Percentiles rank a stretch among this genome's conserved stretches.
These are phyloP conservation scores for Tapera naevia DNA, from an alignment of 2,797 vertebrate species.

Conservation along the genomic window DNA sequence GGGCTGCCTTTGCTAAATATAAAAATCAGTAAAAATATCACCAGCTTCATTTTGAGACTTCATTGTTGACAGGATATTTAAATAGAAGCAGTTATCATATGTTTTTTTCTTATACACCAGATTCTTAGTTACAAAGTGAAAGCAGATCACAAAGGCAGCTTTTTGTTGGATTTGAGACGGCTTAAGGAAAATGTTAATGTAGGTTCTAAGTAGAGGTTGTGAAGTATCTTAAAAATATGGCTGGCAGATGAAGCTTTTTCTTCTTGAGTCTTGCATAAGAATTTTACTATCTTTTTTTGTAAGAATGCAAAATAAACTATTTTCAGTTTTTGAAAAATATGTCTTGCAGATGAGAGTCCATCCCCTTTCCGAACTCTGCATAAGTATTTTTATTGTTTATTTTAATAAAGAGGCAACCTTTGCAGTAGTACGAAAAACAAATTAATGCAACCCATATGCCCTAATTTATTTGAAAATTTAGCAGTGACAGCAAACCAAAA, in stretches of 20 bases:
- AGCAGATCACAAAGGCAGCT: not conserved
- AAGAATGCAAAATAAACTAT: not conserved
- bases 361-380: not conserved
- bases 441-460: not conserved
- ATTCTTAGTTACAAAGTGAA: conserved; percentile 1
- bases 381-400: not conserved
- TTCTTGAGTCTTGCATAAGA: not conserved
- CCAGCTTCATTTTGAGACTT: not conserved
- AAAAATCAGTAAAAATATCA: not conserved
- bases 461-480: not conserved
- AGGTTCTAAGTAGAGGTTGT: not conserved
- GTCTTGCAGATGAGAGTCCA: not conserved
- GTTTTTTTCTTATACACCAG: not conserved
- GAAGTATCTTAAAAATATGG: not conserved
- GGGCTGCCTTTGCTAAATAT: not conserved
- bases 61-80: not conserved
- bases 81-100: not conserved
- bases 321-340: not conserved
- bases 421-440: not conserved
- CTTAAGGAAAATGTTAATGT: not conserved
- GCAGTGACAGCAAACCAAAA: not conserved
- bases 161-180: conserved; percentile 15
- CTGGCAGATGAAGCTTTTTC: conserved; percentile 8
- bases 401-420: conserved; percentile 4
- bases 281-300: not conserved